Evolutionary conservation across 2,797 vertebrate genomes (phyloP).

Genomic region (Agapornis canus): DNA sequence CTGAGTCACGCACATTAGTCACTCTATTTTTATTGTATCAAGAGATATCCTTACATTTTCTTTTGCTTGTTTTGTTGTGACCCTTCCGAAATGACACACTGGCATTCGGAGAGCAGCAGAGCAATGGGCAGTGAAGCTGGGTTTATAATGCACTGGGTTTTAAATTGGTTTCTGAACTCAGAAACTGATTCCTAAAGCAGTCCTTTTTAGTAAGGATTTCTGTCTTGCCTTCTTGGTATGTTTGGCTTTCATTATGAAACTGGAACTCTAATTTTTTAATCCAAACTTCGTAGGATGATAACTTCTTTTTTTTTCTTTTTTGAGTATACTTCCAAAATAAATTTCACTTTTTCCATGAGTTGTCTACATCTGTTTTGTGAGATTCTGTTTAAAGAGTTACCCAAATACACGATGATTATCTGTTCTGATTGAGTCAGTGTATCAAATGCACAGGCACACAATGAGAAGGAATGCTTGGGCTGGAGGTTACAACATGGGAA

Average conservation of each 20-base stretch:
- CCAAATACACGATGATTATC: not conserved
- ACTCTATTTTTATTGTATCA: conserved; percentile 45
- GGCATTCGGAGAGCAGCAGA: not conserved
- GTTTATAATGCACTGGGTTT: not conserved
- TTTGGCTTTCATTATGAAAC: conserved; percentile 19
- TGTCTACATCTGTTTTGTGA: not conserved
- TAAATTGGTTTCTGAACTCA: not conserved
- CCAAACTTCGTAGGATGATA: not conserved
- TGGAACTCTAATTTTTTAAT: not conserved
- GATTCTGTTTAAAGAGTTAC: not conserved
- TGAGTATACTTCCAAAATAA: not conserved
- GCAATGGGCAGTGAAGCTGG: not conserved
- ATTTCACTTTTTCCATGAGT: not conserved
- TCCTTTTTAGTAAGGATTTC: not conserved
- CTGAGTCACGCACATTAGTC: conserved; percentile 58
- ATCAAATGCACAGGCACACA: not conserved
- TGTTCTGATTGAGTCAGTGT: not conserved
- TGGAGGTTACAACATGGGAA: not conserved
- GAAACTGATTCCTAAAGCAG: not conserved
- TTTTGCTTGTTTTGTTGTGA: not conserved
- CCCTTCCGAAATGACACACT: not conserved
- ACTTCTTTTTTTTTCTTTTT: not conserved
- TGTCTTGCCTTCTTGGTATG: not conserved
- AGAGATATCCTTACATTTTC: conserved; percentile 45
- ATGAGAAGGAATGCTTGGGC: not conserved